Evolutionary conservation across 2,797 vertebrate species (phyloP).

Genomic region (Adelosebastes latens): DNA sequence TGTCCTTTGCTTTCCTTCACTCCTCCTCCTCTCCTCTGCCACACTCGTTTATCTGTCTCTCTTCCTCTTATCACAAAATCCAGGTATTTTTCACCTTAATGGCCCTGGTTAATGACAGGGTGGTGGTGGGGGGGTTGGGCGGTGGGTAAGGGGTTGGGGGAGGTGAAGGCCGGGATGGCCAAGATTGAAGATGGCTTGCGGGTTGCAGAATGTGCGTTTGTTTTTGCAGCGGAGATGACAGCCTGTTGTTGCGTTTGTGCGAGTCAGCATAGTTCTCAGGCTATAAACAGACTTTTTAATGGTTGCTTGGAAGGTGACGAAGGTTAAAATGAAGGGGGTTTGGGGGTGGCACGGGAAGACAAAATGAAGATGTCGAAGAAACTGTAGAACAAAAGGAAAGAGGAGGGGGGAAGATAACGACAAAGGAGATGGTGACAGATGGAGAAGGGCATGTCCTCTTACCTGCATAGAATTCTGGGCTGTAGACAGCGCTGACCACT

Average conservation of each 20-base stretch:
- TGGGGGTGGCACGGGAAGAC: background rate
- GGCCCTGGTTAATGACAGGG: slow-evolving; percentile 54
- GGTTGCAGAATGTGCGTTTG: background rate
- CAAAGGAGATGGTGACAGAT: slow-evolving; percentile 32
- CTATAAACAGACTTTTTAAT: slow-evolving; percentile 44
- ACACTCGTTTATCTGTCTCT: slow-evolving; percentile 31
- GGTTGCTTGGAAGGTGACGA: background rate
- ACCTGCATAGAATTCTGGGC: slow-evolving; percentile 99
- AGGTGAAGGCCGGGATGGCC: slow-evolving; percentile 18
- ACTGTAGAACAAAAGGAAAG: slow-evolving; percentile 15
- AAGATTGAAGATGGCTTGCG: slow-evolving; percentile 21
- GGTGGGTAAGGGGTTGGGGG: background rate
- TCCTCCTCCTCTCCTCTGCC: slow-evolving; percentile 20
- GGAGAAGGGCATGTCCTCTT: slow-evolving; percentile 63
- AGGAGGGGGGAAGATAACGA: slow-evolving; percentile 36
- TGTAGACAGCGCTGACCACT: slow-evolving; percentile 96
- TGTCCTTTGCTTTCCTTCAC: slow-evolving; percentile 44
- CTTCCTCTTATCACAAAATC: slow-evolving; percentile 62
- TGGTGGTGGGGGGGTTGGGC: background rate
- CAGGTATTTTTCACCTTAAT: slow-evolving; percentile 69
- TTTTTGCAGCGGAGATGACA: slow-evolving; percentile 24
- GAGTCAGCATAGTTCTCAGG: slow-evolving; percentile 34
- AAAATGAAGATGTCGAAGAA: slow-evolving; percentile 27
- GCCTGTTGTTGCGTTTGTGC: slow-evolving; percentile 8
- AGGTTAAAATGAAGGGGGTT: slow-evolving; percentile 1